Evolutionary conservation across 2,113 vertebrate genomes (phyloP).

Genomic region (Gymnobelideus leadbeateri): DNA sequence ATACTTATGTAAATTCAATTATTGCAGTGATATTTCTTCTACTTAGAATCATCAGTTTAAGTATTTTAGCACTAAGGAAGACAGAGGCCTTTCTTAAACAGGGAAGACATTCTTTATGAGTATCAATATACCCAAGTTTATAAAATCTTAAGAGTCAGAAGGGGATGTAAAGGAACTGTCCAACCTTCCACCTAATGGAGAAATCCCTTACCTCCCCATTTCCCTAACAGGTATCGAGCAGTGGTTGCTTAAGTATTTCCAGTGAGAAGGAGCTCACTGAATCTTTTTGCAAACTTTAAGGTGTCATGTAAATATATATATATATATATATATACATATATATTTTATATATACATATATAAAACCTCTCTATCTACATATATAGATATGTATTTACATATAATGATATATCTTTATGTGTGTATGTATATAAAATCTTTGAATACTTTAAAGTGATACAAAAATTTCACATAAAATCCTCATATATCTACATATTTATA

Average conservation of each 20-base stretch:
- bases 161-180: background rate
- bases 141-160: background rate
- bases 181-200: background rate
- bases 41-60: background rate
- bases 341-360: background rate
- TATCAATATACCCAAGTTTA: background rate
- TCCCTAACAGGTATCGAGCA: background rate
- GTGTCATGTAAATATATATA: too few species aligned
- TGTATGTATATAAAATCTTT: background rate
- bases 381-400: background rate
- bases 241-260: background rate
- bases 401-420: background rate
- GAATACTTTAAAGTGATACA: background rate
- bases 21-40: background rate
- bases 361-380: background rate
- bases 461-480: too few species aligned
- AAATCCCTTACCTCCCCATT: background rate
- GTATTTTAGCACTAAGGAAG: background rate
- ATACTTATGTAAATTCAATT: background rate
- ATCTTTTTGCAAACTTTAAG: background rate
- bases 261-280: too few species aligned
- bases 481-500: background rate
- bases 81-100: background rate
- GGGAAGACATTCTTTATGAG: background rate
- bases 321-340: background rate